Percentiles rank a stretch among this genome's conserved stretches.
Evolutionary conservation across 2,888 invertebrate species (phyloP).

Genomic region (Serrognathus titanus): DNA sequence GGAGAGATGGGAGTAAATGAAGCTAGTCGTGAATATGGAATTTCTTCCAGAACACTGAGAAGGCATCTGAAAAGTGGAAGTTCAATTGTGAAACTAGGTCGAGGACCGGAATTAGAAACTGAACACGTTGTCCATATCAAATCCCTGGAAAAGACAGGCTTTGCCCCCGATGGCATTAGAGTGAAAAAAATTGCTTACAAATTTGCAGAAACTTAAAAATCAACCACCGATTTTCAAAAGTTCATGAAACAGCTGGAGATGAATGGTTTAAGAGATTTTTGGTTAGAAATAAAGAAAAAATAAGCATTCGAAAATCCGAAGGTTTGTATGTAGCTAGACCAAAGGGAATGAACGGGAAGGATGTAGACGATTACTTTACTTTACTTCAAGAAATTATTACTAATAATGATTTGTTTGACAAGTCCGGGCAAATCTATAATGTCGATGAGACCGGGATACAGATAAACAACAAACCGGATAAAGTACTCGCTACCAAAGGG

Average conservation of each 20-base stretch:
- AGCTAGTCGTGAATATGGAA: too few species aligned
- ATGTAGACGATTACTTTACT: too few species aligned
- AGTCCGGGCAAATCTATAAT: not conserved
- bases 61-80: not conserved
- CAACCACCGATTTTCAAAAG: not conserved
- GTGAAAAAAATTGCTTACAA: conserved; percentile 2
- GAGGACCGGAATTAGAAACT: not conserved
- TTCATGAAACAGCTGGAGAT: conserved; percentile 4
- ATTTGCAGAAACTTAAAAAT: not conserved
- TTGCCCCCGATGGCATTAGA: conserved; percentile 5
- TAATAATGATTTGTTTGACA: too few species aligned
- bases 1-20: too few species aligned
- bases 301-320: not conserved
- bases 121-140: not conserved
- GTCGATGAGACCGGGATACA: too few species aligned
- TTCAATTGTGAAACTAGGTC: not conserved
- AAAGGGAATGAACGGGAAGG: too few species aligned
- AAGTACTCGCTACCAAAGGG: too few species aligned
- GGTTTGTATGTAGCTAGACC: too few species aligned
- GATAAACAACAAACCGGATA: too few species aligned
- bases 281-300: conserved; percentile 9
- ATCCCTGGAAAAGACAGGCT: conserved; percentile 13
- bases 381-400: too few species aligned
- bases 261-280: conserved; percentile 18
- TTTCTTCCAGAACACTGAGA: too few species aligned